Evolutionary conservation across 2,113 vertebrate species (phyloP).

Genomic region (Scortum barcoo): DNA sequence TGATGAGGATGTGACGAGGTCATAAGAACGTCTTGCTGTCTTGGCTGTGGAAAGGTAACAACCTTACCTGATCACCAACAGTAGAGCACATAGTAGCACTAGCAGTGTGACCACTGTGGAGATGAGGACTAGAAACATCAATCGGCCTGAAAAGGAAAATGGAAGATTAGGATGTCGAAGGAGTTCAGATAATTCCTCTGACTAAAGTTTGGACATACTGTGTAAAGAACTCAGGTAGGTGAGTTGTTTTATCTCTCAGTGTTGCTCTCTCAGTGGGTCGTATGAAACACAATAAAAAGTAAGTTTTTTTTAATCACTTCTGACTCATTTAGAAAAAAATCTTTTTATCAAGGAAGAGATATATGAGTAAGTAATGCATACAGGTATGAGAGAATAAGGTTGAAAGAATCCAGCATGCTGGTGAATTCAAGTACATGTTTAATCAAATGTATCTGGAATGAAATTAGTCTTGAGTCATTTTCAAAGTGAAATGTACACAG

Average conservation of each 20-base stretch:
- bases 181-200: too few relatives aligned
- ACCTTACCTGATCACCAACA: constrained; percentile 53
- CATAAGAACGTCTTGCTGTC: not conserved
- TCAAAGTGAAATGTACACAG: too few relatives aligned
- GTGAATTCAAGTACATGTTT: not conserved
- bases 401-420: not conserved
- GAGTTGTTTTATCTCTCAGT: too few relatives aligned
- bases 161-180: not conserved
- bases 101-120: not conserved
- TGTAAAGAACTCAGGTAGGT: too few relatives aligned
- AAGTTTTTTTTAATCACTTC: too few relatives aligned
- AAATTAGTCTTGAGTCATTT: not conserved
- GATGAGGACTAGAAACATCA: not conserved
- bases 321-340: not conserved
- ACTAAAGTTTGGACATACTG: too few relatives aligned
- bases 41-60: too few relatives aligned
- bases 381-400: not conserved
- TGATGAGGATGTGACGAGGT: too few relatives aligned
- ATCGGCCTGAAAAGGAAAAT: not conserved
- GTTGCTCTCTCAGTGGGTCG: too few relatives aligned
- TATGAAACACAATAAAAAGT: too few relatives aligned
- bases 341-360: not conserved
- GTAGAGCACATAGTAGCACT: constrained; percentile 29
- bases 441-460: not conserved
- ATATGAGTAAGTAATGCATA: not conserved